Conservation (phyloP, 2,113 vertebrate species). For the Sinosuthora webbiana region DNA sequence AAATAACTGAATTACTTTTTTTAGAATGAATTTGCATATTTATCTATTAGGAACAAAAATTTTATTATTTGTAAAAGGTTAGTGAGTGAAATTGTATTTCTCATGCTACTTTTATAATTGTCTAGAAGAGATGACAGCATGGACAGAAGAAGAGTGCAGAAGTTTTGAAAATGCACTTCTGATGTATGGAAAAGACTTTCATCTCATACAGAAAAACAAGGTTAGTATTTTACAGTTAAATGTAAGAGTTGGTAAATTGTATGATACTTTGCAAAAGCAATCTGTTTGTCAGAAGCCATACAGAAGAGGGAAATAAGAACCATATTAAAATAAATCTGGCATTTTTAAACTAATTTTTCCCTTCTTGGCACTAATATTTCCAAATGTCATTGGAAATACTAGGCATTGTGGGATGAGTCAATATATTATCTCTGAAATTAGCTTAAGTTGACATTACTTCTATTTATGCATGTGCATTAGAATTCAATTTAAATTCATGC, state of each 20-base stretch:
- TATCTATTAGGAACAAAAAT: not conserved
- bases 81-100: not conserved
- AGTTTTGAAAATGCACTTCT: constrained; percentile 95
- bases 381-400: not conserved
- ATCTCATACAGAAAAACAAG: constrained; percentile 99
- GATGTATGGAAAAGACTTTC: constrained; percentile 96
- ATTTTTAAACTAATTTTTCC: not conserved
- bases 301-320: not conserved
- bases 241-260: not conserved
- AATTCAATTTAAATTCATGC: not conserved
- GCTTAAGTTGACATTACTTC: not conserved
- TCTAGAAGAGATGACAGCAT: constrained; percentile 87
- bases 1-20: not conserved
- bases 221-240: constrained; percentile 65
- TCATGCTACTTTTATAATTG: not conserved
- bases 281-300: not conserved
- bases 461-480: not conserved
- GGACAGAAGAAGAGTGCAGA: constrained; percentile 98
- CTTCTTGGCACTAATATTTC: not conserved
- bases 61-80: not conserved
- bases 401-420: not conserved
- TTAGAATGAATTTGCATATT: not conserved
- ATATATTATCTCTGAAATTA: not conserved
- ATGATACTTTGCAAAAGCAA: not conserved
- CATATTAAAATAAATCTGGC: not conserved